Conservation (phyloP, 2,888 invertebrate species). For the Pseudeuparius sepicola region DNA sequence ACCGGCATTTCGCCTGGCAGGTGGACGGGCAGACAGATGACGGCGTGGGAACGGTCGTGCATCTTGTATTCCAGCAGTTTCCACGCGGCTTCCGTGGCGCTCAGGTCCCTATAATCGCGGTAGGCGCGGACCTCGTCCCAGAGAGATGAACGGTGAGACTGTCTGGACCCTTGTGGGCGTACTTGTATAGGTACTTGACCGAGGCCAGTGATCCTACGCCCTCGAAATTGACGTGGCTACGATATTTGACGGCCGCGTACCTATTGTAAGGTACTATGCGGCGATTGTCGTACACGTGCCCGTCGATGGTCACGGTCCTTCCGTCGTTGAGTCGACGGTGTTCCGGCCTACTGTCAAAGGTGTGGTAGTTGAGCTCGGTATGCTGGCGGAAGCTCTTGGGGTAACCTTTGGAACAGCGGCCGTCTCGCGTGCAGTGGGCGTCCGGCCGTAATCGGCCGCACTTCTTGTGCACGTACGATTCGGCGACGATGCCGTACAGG, state of each 20-base stretch:
- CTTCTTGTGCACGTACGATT: conserved; percentile 1
- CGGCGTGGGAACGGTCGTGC: conserved; percentile 28
- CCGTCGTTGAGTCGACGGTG: too few species aligned
- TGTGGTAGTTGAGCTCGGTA: too few species aligned
- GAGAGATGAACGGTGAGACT: too few species aligned
- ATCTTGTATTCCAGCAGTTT: conserved; percentile 26
- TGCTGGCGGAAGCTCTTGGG: background rate
- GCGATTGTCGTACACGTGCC: too few species aligned
- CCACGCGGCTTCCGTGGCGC: conserved; percentile 34
- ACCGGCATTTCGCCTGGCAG: conserved; percentile 21
- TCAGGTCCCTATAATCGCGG: conserved; percentile 31
- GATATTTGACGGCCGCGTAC: conserved; percentile 11
- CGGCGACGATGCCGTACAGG: background rate
- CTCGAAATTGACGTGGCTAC: conserved; percentile 14
- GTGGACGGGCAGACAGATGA: conserved; percentile 31
- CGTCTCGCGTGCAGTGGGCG: conserved; percentile 3
- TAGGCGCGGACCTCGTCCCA: too few species aligned
- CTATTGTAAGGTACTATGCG: conserved; percentile 12
- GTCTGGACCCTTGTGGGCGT: conserved; percentile 13
- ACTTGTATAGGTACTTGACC: conserved; percentile 13
- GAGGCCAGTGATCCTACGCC: background rate
- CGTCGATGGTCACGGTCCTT: background rate
- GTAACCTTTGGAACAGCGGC: conserved; percentile 8
- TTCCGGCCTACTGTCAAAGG: too few species aligned
- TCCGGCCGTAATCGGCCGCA: background rate